Percentiles rank a stretch among this genome's conserved stretches.
phyloP scores from a whole-genome alignment of 2,888 invertebrate species.

The Drosophila recens region DNA sequence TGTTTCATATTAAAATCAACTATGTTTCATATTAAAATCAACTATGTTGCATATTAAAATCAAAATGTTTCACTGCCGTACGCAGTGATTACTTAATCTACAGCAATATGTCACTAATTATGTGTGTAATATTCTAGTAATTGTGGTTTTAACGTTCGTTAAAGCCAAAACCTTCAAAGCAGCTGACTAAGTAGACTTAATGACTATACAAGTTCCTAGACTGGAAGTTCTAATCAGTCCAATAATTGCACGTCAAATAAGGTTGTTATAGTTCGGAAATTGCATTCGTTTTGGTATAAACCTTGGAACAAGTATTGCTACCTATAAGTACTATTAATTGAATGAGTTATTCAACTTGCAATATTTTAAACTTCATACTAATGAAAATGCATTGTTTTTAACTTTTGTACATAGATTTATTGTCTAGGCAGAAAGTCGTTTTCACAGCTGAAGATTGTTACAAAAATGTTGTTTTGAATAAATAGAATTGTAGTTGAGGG shows the following conservation, averaged over 20 bases:
- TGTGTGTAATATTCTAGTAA: constrained; percentile 18
- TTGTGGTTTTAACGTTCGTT: constrained; percentile 31
- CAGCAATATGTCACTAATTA: constrained; percentile 15
- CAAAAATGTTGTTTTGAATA: constrained; percentile 54
- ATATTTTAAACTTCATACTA: neutral
- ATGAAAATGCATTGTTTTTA: constrained; percentile 8
- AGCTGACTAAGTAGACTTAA: constrained; percentile 41
- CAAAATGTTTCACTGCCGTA: no score
- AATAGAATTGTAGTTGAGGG: constrained; percentile 41
- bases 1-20: no score
- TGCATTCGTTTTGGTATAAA: constrained; percentile 11
- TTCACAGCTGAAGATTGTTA: constrained; percentile 34
- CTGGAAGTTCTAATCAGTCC: constrained; percentile 35
- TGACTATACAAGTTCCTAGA: constrained; percentile 38
- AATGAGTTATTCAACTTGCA: neutral
- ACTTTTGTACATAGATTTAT: constrained; percentile 49
- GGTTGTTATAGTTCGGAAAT: constrained; percentile 15
- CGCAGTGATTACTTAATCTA: constrained; percentile 14
- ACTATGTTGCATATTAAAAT: no score
- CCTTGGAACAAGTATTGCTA: constrained; percentile 17
- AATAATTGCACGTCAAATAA: constrained; percentile 20
- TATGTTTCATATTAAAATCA: no score
- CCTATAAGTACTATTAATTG: neutral
- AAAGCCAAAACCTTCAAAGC: constrained; percentile 37
- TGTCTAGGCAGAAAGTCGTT: constrained; percentile 57